Percentiles rank a stretch among this genome's conserved stretches.
Conservation (phyloP, 2,797 vertebrate genomes). For the Spea hammondii region DNA sequence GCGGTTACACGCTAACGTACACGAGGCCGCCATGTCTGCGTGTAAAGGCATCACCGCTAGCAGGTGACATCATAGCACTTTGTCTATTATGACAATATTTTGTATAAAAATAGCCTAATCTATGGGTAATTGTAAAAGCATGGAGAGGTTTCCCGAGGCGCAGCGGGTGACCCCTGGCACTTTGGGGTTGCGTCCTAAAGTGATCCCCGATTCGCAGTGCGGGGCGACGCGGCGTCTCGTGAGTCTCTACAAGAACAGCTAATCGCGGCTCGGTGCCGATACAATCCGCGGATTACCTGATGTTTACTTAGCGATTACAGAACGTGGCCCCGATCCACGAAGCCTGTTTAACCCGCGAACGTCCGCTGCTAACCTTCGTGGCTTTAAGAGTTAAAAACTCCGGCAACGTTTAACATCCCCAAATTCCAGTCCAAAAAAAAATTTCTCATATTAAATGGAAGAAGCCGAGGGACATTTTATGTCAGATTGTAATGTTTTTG, state of each 20-base stretch:
- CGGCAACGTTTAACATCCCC: too few species aligned
- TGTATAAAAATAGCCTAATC: too few species aligned
- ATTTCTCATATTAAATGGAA: background rate
- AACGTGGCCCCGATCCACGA: slow-evolving; percentile 30
- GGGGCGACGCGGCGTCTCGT: slow-evolving; percentile 5
- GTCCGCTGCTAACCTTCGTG: background rate
- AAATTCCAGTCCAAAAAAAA: too few species aligned
- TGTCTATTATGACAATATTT: too few species aligned
- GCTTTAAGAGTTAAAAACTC: too few species aligned
- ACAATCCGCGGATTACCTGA: slow-evolving; percentile 35
- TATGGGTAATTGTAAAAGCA: too few species aligned
- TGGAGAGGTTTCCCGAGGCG: too few species aligned
- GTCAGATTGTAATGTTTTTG: background rate
- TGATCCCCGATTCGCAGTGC: background rate
- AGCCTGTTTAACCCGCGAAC: slow-evolving; percentile 6
- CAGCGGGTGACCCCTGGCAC: background rate
- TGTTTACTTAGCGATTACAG: slow-evolving; percentile 42
- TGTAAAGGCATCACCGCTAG: too few species aligned
- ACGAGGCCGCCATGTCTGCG: too few species aligned
- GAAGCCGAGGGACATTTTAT: background rate
- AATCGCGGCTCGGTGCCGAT: slow-evolving; percentile 10
- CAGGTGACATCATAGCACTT: too few species aligned
- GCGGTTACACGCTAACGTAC: too few species aligned
- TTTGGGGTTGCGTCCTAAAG: background rate
- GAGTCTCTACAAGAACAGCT: slow-evolving; percentile 31